Conservation (phyloP, 1,140 invertebrate species). For the Pachypsylla venusta region DNA sequence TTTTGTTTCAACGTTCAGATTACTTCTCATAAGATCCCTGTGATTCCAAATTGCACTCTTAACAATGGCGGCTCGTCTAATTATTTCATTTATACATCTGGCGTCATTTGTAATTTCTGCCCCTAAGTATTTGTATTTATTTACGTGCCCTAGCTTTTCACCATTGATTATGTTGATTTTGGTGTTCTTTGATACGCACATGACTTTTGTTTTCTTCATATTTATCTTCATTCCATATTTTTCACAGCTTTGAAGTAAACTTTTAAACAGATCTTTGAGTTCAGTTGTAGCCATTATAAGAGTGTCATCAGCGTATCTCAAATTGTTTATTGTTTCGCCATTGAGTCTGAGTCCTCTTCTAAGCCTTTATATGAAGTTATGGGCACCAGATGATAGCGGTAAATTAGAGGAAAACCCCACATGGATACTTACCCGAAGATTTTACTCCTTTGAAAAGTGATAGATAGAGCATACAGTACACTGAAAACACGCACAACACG, state of each 20-base stretch:
- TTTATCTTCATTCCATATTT: too few species aligned
- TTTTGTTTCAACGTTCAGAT: neutral
- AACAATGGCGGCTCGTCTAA: neutral
- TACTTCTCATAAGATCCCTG: neutral
- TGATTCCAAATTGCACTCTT: constrained; percentile 8
- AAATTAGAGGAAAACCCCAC: too few species aligned
- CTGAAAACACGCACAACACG: constrained; percentile 46
- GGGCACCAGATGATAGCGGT: too few species aligned
- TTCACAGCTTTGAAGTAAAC: too few species aligned
- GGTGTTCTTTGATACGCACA: too few species aligned
- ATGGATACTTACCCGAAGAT: constrained; percentile 52
- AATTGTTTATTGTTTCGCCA: too few species aligned
- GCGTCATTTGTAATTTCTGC: constrained; percentile 10
- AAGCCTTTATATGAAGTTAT: too few species aligned
- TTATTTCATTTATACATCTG: constrained; percentile 7
- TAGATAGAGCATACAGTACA: constrained; percentile 62
- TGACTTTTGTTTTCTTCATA: too few species aligned
- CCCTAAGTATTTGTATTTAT: constrained; percentile 10
- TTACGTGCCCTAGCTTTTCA: constrained; percentile 6
- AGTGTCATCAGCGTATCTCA: too few species aligned
- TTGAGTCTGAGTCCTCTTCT: too few species aligned
- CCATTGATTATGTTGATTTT: neutral
- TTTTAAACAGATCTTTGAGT: too few species aligned
- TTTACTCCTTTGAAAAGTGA: constrained; percentile 74
- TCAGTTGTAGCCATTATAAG: too few species aligned